phyloP scores from a whole-genome alignment of 2,113 vertebrate species.

The Chitala chitala region DNA sequence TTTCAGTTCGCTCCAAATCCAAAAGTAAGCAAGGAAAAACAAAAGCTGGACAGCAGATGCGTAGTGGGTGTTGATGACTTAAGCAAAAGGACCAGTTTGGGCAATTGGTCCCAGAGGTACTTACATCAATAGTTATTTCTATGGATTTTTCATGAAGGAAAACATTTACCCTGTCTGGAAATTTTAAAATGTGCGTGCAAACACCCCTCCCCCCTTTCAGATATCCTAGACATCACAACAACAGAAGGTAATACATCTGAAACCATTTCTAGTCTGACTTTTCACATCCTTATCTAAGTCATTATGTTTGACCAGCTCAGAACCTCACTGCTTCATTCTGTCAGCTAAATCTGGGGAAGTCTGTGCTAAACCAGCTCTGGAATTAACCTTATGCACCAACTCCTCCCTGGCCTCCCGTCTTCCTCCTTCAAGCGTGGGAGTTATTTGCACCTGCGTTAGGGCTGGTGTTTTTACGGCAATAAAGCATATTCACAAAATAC shows the following conservation, averaged over 20 bases:
- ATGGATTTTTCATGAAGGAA: conserved; percentile 7
- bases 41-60: not conserved
- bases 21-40: conserved; percentile 6
- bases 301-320: not conserved
- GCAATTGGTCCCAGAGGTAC: not conserved
- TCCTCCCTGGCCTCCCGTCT: not conserved
- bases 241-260: not conserved
- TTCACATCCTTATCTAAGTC: not conserved
- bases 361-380: not conserved
- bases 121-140: conserved; percentile 2
- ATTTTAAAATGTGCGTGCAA: no score
- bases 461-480: not conserved
- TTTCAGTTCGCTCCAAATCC: not conserved
- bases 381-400: not conserved
- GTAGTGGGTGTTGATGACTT: not conserved
- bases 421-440: not conserved
- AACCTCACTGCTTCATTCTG: no score
- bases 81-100: not conserved
- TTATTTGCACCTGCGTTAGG: not conserved
- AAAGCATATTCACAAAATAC: not conserved
- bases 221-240: not conserved
- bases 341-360: no score
- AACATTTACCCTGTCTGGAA: conserved; percentile 12
- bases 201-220: no score
- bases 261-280: not conserved